Evolutionary conservation across 2,888 invertebrate genomes (phyloP).

Genomic region (Serrognathus titanus): DNA sequence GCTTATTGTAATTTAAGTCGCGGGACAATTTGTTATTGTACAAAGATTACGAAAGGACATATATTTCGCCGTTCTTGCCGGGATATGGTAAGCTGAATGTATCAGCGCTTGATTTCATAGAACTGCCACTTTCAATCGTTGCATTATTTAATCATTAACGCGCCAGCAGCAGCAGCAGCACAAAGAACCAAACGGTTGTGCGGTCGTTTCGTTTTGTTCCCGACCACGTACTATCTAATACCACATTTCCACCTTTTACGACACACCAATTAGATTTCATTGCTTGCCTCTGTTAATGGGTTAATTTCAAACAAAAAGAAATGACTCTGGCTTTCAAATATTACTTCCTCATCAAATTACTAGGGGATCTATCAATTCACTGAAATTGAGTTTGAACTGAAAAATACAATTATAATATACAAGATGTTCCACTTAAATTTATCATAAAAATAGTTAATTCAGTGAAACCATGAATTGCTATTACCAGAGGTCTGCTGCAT

Average conservation of each 20-base stretch:
- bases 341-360: too few species aligned
- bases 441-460: too few species aligned
- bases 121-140: conserved; percentile 3
- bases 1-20: conserved; percentile 26
- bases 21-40: conserved; percentile 26
- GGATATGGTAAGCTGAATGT: neutral
- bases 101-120: conserved; percentile 2
- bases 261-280: neutral
- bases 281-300: too few species aligned
- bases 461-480: too few species aligned
- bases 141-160: conserved; percentile 11
- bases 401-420: too few species aligned
- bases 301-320: too few species aligned
- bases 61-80: conserved; percentile 1
- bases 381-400: too few species aligned
- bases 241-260: conserved; percentile 9
- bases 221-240: neutral
- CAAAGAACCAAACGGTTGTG: conserved; percentile 1
- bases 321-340: too few species aligned
- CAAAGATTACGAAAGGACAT: conserved; percentile 19
- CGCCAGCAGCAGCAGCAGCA: neutral
- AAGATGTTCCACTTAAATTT: too few species aligned
- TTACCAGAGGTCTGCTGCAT: too few species aligned
- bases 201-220: conserved; percentile 6
- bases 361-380: too few species aligned